Evolutionary conservation across 2,113 vertebrate species (phyloP).

Genomic region (Equus przewalskii): DNA sequence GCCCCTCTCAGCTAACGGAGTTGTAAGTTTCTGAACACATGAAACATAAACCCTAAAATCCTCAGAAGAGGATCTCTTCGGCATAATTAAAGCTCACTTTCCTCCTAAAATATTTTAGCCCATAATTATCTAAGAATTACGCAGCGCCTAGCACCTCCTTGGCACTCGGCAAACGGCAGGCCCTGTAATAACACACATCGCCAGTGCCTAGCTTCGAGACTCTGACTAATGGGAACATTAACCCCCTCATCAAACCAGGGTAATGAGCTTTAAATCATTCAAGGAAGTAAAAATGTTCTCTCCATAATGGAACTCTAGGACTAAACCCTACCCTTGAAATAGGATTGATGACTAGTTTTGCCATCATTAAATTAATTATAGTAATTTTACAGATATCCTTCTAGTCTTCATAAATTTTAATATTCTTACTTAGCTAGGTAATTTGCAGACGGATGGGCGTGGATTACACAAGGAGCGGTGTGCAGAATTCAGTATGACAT

Average conservation of each 20-base stretch:
- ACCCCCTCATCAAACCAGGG: background rate
- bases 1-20: background rate
- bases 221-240: background rate
- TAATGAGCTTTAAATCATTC: background rate
- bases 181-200: fast-evolving
- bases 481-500: fast-evolving
- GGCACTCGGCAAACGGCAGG: background rate
- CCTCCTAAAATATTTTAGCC: background rate
- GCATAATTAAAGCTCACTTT: background rate
- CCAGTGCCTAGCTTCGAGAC: background rate
- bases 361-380: background rate
- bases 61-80: background rate
- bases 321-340: background rate
- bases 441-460: background rate
- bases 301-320: background rate
- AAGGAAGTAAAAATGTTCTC: background rate
- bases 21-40: background rate
- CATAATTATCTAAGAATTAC: background rate
- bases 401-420: background rate
- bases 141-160: background rate
- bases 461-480: background rate
- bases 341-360: background rate
- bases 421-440: background rate
- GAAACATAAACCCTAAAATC: background rate
- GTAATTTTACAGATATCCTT: background rate